Percentiles rank a stretch among this genome's conserved stretches.
These are phyloP conservation scores for Megalurothrips usitatus DNA, from an alignment of 2,888 invertebrate genomes.

Conservation along the genomic window DNA sequence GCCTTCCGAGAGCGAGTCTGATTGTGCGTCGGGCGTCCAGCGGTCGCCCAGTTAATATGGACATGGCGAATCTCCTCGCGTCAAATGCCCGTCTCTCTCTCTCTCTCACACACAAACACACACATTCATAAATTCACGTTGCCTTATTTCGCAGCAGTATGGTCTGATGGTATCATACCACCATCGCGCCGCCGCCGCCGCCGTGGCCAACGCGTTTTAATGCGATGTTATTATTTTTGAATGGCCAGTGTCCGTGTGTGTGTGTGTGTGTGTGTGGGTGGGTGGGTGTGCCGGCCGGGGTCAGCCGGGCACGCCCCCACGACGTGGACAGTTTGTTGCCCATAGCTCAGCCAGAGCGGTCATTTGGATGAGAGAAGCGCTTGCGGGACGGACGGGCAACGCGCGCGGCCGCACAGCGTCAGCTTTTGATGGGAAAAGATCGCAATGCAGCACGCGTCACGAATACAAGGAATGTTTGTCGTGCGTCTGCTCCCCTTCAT, in stretches of 20 bases:
- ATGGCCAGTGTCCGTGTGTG: not conserved
- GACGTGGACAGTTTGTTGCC: too few species aligned
- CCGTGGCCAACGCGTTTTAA: slow-evolving; percentile 9
- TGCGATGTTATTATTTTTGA: slow-evolving; percentile 18
- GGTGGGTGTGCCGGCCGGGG: not conserved
- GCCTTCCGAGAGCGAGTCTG: too few species aligned
- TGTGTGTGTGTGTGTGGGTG: slow-evolving; percentile 3
- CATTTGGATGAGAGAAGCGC: slow-evolving; percentile 11
- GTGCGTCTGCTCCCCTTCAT: not conserved
- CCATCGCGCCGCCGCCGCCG: not conserved
- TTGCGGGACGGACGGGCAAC: too few species aligned
- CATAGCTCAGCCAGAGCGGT: not conserved
- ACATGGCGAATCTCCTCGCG: too few species aligned
- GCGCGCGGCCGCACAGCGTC: too few species aligned
- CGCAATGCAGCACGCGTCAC: too few species aligned
- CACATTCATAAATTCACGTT: not conserved
- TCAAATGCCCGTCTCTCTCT: too few species aligned
- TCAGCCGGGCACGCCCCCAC: not conserved
- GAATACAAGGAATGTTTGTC: not conserved
- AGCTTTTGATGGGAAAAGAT: too few species aligned
- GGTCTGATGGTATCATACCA: too few species aligned
- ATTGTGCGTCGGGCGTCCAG: too few species aligned
- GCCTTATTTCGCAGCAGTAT: not conserved
- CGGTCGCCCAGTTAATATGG: too few species aligned
- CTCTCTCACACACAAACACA: too few species aligned